Base-by-base conservation (phyloP, 2,888 invertebrate genomes). In the Panzeria rudis region DNA sequence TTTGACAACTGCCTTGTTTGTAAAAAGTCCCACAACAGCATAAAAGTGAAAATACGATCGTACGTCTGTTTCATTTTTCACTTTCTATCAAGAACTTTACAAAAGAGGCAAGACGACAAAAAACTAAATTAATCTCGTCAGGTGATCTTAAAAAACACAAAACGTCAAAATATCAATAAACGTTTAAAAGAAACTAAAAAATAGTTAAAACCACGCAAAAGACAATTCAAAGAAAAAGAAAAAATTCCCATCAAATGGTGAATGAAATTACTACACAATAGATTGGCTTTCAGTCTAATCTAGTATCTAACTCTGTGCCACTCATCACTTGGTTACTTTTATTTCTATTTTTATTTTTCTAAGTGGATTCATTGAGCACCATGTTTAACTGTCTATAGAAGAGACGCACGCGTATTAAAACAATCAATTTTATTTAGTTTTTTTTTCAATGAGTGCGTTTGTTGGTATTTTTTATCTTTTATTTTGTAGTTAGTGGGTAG, bases 41-140 rank as follows among this genome's bases (percentile, higher is more conserved):
- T 20, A 47, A 71, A 79, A 79, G 79, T 79, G 71, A 79, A 72
- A 79, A 52, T 7, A 25, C 1, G 32, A 32, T 52, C 3, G 6
- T 25, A n/a, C 5, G 13, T 41, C 32, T 29, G 13, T 0, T 56
- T 11, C 52, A 35, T 72, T 23, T 79, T 79, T 79, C 72, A 72
- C 72, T 79, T 79, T 72, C 56, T 54, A 77, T 23, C 32, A 41
- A 79, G 79, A 79, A 79, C 72, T 20, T 77, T 77, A 35, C 23
- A 59, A 52, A 47, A 9, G 41, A 54, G 47, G 1, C 15, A 35
- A 64, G 61, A 59, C 6, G 20, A 41, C 9, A 17, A 35, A 11
- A 56, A 78, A 69, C 47, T 7, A 62, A 61, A 44, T 38, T 69
- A 73, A 81, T 78, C 81, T 54, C 62, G 77, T 56, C 77, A 78